phyloP scores from a whole-genome alignment of 2,797 vertebrate genomes.

The Morus bassanus region DNA sequence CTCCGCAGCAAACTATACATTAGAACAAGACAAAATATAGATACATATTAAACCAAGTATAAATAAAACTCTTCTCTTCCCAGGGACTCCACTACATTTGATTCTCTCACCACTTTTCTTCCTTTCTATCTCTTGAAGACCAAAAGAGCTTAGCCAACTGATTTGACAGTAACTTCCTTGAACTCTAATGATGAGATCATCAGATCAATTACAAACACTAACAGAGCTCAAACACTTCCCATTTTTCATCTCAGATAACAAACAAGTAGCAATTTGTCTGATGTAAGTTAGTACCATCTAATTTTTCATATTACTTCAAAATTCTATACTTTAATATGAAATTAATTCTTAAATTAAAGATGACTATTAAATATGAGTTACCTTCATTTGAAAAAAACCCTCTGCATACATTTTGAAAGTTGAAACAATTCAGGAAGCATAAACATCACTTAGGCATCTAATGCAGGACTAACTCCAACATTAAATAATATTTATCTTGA shows the following conservation, averaged over 20 bases:
- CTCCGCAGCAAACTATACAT: neutral
- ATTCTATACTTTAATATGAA: neutral
- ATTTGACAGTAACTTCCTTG: neutral
- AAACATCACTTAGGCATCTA: neutral
- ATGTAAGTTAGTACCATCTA: neutral
- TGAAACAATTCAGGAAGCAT: neutral
- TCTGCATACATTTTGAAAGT: neutral
- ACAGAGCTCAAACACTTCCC: neutral
- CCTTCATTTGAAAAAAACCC: neutral
- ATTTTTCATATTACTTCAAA: neutral
- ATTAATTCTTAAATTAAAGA: neutral
- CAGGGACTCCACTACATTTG: neutral
- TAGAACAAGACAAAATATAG: neutral
- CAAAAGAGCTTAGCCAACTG: neutral
- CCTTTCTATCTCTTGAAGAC: neutral
- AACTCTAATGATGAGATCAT: neutral
- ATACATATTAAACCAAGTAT: neutral
- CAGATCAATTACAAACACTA: neutral
- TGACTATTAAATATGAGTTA: neutral
- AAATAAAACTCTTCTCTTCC: neutral
- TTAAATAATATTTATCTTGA: neutral
- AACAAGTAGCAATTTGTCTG: neutral
- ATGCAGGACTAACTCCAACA: neutral
- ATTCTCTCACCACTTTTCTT: neutral
- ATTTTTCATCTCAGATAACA: neutral